Base-by-base conservation (phyloP, 1,140 invertebrate genomes). In the Potamilus streckersoni region DNA sequence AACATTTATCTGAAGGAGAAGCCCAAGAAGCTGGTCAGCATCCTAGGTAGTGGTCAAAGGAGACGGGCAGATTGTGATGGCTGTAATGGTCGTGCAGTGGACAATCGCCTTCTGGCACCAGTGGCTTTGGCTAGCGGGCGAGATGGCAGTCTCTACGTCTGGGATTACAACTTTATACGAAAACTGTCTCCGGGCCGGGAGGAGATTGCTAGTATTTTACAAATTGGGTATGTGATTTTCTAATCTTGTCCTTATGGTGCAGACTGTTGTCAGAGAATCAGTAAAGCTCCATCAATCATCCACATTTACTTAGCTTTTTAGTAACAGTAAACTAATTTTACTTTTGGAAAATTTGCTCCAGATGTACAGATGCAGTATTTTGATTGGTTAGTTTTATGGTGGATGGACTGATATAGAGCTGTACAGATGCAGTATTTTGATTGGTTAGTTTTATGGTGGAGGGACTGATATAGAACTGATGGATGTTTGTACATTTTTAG, bases 1-100 rank as follows among this genome's bases (percentile, higher is more conserved):
- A 98, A 97, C 85, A 96, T 98, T 75, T 98, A 98, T 87, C 87
- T 99, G 82, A 97, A 97, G 84, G 96, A 98, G 86, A 96, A 96
- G 85, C 96, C 97, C 0, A 92, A 96, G 71, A 94, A 97, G 2
- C 95, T 98, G 65, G 90, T 95, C 19, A 97, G 96, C n/a, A 94
- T 95, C 2, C 95, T 98, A 93, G 97, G 97, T 14, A 96, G 96
- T 89, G 96, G 97, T 1, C 94, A 95, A 79, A 95, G 97, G 83
- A 92, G 97, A 64, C 94, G 95, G 58, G 79, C 84, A 20, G 83
- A 88, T 72, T 89, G 91, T 81, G 89, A 88, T 91, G 94, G 95
- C 63, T 98, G 96, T 89, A 94, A 96, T 83, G 89, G 87, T 13
- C 95, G 95, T 0, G 95, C 96, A 0, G 91, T 92, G 0, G 95